Evolutionary conservation across 2,797 vertebrate species (phyloP), one percentile per base, ranked within the genome.

Genomic region (Poeciliopsis infans): DNA sequence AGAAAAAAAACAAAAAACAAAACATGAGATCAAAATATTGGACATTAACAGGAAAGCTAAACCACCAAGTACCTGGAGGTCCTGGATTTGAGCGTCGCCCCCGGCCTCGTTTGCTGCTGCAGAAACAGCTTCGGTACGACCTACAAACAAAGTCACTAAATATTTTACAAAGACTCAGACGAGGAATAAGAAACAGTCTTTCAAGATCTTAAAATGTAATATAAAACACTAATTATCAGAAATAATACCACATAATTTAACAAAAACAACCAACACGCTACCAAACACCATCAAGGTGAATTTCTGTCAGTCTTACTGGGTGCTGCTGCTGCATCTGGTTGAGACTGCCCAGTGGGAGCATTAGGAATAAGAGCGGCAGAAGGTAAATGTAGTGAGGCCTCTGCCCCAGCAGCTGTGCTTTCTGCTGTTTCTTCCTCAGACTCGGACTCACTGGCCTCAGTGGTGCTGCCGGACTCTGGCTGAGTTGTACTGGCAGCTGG

Each of bases 401-500:
- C 87, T 6, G 28, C 73, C 0, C 49, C 64, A 3, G 78, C 76
- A 3, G 80, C 2, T 0, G 66, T 0, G 0, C 13, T 39, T 2
- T 46, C 77, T 2, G 1, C 45, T 0, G 85, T 81, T 10, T 87
- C 88, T 0, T 90, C 94, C 0, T 95, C 96, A 0, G 96, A 95
- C 59, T 95, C 94, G 0, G 61, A 66, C 18, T 66, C 61, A 66
- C 95, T 97, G 64, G 93, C 73, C 55, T 94, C 95, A 0, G 95
- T 83, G 3, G 89, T 89, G 79, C 95, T 96, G 0, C 94, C 95
- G 0, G 96, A 95, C 69, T 77, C 92, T 0, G 93, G 94, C 2
- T 95, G 88, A 23, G 91, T 88, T 18, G 51, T 89, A 15, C 86
- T 88, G 72, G 93, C 94, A 2, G 94, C 91, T 0, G 95, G 94